Base-by-base conservation (phyloP, 2,888 invertebrate genomes). In the Caenorhabditis macrosperma region DNA sequence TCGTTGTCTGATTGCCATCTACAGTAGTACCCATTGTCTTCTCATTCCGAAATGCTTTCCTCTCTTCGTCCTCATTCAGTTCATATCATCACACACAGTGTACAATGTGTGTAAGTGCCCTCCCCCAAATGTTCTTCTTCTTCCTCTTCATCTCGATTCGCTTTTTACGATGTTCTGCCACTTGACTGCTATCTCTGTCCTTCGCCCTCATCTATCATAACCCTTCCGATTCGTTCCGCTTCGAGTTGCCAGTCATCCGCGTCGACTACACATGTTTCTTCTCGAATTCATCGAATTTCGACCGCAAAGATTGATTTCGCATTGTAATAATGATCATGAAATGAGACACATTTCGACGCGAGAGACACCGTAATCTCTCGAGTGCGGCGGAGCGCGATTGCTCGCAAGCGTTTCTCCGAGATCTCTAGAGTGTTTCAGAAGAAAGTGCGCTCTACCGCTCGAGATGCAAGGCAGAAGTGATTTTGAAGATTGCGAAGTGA, bases 131-230 rank as follows among this genome's bases (percentile, higher is more conserved):
- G 30, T 33, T 38, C 57, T 33, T 46, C 48, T 15, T 12, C 17
- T 41, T 55, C 55, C 9, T 52, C n/a, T n/a, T n/a, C n/a, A n/a
- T n/a, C 28, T 61, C 24, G 67, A 55, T 57, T 12, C 55, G 55
- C 68, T 59, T 57, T 48, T 68, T 68, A 64, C 64, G 52, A 52
- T 35, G 52, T 44, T 60, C 44, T 44, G 33, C 46, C 63, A 24
- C 46, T 35, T 63, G 35, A 35, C 50, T 30, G 7, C 28, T 28
- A 46, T 46, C 35, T n/a, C n/a, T 48, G 61, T 17, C 33, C 57
- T 55, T 67, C 28, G 17, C 24, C 28, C 61, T 24, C 17, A 64
- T 52, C 52, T 50, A 38, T 50, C 64, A 46, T 50, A 50, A 33
- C 50, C 52, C n/a, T n/a, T 28, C 38, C 48, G 50, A 20, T 17